phyloP scores from a whole-genome alignment of 2,113 vertebrate genomes.

The Dromas ardeola region DNA sequence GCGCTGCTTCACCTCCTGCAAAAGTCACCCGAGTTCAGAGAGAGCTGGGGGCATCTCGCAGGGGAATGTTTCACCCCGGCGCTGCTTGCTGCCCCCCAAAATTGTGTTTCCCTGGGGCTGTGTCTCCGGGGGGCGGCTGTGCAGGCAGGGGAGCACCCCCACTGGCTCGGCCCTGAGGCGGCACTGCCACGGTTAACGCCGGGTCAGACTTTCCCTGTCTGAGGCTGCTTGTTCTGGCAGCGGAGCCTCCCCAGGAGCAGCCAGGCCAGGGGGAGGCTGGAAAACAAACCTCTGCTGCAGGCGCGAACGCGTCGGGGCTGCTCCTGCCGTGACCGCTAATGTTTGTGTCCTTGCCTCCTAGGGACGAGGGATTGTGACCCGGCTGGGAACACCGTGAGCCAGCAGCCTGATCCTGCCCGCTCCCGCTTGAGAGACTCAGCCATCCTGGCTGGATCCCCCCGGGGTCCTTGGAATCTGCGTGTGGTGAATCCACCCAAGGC shows the following conservation, averaged over 20 bases:
- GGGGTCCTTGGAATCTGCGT: not conserved
- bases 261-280: not conserved
- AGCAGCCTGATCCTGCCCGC: not conserved
- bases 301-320: not conserved
- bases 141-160: not conserved
- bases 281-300: not conserved
- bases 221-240: constrained; percentile 9
- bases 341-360: not conserved
- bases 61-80: accelerated
- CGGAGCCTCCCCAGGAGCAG: not conserved
- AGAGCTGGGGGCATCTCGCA: not conserved
- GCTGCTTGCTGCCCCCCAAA: not conserved
- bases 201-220: not conserved
- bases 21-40: not conserved
- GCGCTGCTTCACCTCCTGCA: not conserved
- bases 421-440: not conserved
- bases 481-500: not conserved
- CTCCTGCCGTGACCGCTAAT: not conserved
- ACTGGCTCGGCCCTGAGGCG: accelerated
- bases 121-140: accelerated
- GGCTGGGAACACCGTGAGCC: accelerated
- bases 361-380: not conserved
- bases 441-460: not conserved
- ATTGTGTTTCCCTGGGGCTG: not conserved
- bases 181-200: not conserved